Base-by-base conservation (phyloP, 2,797 vertebrate genomes). In the Nothura maculosa region DNA sequence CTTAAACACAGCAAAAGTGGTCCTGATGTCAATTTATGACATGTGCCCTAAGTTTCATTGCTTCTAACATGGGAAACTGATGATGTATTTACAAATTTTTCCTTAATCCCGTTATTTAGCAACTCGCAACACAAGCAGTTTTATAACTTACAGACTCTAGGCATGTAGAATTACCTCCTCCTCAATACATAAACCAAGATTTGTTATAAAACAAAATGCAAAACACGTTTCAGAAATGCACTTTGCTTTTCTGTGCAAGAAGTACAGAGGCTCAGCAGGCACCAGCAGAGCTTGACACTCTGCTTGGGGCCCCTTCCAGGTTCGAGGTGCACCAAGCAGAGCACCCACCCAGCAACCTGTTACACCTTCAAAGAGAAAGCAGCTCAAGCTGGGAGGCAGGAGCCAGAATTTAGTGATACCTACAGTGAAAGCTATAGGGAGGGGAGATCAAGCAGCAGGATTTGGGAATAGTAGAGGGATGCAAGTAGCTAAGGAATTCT, bases 251-350 rank as follows among this genome's bases (percentile, higher is more conserved):
- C 28, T 45, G 69, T 75, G 36, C 28, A 45, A 66, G n/a, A 12
- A 54, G 78, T 34, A 61, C 3, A 30, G 0, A 3, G 8, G n/a
- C 12, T 32, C 34, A 9, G 0, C 0, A 58, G 30, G 40, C 1
- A 21, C 13, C 52, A 64, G 12, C 1, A 38, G 9, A 36, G 21
- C 32, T 82, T 20, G 54, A 28, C 28, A 34, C 9, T 32, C 1
- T 4, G 4, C 24, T 60, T 57, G 30, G 28, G 30, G 52, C 15
- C 8, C 9, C 9, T 1, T 18, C 16, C 9, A 22, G 20, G 55
- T 89, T 22, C 63, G 42, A 73, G 42, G 45, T 28, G 21, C 0
- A 21, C 3, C 4, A 42, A 75, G 18, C 22, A 55, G 38, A 36
- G 43, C 3, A 34, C 27, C 36, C 6, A 30, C 11, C 6, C n/a